These are phyloP conservation scores for Agelas oroides DNA, from an alignment of 37 sponge, comb jelly and placozoan species.

Conservation along the genomic window DNA sequence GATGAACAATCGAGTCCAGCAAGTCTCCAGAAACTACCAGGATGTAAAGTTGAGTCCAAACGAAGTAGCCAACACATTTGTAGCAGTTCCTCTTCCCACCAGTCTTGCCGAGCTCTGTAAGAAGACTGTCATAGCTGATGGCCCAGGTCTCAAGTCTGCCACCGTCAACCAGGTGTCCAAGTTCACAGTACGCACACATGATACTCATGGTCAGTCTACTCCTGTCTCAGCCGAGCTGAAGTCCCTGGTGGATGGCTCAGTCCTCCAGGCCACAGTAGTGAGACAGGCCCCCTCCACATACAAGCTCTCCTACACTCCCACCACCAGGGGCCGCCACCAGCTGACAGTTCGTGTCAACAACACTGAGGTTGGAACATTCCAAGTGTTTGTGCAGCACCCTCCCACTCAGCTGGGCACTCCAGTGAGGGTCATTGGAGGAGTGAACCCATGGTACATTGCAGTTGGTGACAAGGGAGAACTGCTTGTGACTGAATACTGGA, in stretches of 20 bases:
- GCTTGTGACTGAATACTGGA: conserved; percentile 33
- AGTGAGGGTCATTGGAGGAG: background rate
- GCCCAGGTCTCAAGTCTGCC: background rate
- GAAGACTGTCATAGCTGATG: background rate
- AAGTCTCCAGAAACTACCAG: background rate
- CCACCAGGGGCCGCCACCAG: background rate
- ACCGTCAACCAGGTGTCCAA: background rate
- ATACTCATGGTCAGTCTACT: background rate
- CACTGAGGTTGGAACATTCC: conserved; percentile 5
- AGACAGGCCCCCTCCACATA: background rate
- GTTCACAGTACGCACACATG: background rate
- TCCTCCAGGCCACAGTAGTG: conserved; percentile 1
- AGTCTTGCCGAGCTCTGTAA: background rate
- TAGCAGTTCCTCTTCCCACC: background rate
- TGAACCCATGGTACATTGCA: conserved; percentile 19
- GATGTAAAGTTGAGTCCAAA: background rate
- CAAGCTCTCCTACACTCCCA: background rate
- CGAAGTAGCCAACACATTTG: conserved; percentile 1
- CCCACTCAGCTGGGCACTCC: conserved; percentile 25
- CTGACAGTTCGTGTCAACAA: conserved; percentile 17
- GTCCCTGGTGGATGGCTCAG: background rate
- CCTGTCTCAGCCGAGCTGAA: conserved; percentile 15
- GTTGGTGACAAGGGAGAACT: conserved; percentile 1
- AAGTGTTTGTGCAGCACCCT: conserved; percentile 23
- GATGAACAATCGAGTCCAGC: background rate